Evolutionary conservation across 2,888 invertebrate species (phyloP).

Genomic region (Acleris emargana): DNA sequence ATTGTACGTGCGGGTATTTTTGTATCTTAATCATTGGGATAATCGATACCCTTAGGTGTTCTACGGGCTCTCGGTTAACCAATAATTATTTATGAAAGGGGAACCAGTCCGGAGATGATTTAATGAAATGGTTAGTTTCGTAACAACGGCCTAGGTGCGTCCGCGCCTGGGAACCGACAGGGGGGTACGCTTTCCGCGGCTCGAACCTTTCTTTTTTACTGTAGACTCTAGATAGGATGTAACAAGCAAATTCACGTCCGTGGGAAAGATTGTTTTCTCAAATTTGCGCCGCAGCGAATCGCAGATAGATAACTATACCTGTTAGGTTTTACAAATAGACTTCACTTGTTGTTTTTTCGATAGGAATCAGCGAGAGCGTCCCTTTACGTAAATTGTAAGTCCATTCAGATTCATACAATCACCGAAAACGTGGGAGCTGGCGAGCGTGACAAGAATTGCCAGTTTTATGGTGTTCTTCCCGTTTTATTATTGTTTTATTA

Average conservation of each 20-base stretch:
- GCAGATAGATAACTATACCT: slow-evolving; percentile 61
- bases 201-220: slow-evolving; percentile 42
- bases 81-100: slow-evolving; percentile 41
- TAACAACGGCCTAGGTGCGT: slow-evolving; percentile 44
- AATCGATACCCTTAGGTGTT: slow-evolving; percentile 46
- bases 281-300: slow-evolving; percentile 62
- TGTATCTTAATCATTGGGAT: slow-evolving; percentile 49
- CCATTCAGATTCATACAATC: slow-evolving; percentile 8
- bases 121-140: slow-evolving; percentile 61
- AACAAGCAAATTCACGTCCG: slow-evolving; percentile 52
- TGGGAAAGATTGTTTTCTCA: slow-evolving; percentile 65
- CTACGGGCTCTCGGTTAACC: slow-evolving; percentile 46
- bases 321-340: slow-evolving; percentile 49
- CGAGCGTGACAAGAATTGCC: slow-evolving; percentile 45
- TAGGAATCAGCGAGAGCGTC: slow-evolving; percentile 55
- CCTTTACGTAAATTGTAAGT: slow-evolving; percentile 46
- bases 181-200: slow-evolving; percentile 11
- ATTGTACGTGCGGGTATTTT: slow-evolving; percentile 36
- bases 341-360: slow-evolving; percentile 48
- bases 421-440: slow-evolving; percentile 40
- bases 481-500: slow-evolving; percentile 45
- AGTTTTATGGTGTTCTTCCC: slow-evolving; percentile 55
- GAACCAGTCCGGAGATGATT: slow-evolving; percentile 56
- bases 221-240: slow-evolving; percentile 43
- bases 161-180: slow-evolving; percentile 44